Conservation (phyloP, 2,113 vertebrate species). For the Saimiri boliviensis region DNA sequence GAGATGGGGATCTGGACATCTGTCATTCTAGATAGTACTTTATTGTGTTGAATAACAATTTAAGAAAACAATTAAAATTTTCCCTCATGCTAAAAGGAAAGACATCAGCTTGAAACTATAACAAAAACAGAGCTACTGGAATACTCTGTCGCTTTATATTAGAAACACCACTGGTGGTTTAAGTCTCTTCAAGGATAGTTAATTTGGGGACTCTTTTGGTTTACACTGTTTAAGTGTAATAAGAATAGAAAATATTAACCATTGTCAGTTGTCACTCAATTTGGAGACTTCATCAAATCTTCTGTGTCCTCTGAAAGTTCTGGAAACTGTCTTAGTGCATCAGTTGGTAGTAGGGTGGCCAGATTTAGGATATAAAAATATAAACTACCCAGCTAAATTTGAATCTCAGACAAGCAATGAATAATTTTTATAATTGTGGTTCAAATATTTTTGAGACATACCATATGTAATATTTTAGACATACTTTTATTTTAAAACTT, state of each 20-base stretch:
- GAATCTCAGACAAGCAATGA: background rate
- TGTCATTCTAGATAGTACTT: background rate
- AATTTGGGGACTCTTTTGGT: background rate
- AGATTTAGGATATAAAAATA: background rate
- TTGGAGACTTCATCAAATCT: background rate
- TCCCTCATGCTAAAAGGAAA: background rate
- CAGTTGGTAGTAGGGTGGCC: background rate
- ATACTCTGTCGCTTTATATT: background rate
- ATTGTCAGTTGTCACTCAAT: background rate
- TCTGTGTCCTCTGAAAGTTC: background rate
- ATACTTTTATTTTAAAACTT: background rate
- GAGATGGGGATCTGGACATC: background rate
- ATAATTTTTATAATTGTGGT: background rate
- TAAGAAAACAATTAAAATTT: background rate
- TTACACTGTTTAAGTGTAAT: background rate
- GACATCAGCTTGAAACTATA: background rate
- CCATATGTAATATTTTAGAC: background rate
- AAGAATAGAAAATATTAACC: conserved; percentile 40
- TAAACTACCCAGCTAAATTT: background rate
- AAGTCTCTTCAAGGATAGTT: background rate
- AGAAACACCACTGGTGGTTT: background rate
- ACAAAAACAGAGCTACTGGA: background rate
- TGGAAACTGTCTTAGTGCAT: background rate
- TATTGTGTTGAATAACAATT: background rate
- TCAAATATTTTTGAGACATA: background rate